phyloP scores from a whole-genome alignment of 2,888 invertebrate species.

The Herminia tarsipennalis region DNA sequence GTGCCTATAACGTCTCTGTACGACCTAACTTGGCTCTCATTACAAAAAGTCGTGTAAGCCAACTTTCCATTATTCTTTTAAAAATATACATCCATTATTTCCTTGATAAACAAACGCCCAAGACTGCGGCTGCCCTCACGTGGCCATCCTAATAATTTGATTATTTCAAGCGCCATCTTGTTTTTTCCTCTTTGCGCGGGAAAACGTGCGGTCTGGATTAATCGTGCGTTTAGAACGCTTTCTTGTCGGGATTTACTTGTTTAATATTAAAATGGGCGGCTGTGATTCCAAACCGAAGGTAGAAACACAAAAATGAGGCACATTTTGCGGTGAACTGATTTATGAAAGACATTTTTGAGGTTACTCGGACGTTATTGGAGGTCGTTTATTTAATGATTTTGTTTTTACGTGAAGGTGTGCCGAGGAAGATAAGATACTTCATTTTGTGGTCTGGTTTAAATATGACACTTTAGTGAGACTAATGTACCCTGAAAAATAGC shows the following conservation, averaged over 20 bases:
- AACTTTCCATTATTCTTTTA: background rate
- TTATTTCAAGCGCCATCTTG: conserved; percentile 62
- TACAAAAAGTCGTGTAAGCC: background rate
- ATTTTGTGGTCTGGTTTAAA: no score
- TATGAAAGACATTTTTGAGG: conserved; percentile 26
- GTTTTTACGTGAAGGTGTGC: background rate
- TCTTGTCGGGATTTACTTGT: conserved; percentile 47
- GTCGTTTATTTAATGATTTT: conserved; percentile 12
- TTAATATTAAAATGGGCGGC: conserved; percentile 48
- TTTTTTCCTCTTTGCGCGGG: conserved; percentile 48
- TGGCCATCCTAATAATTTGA: conserved; percentile 69
- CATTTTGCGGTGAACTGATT: conserved; percentile 26
- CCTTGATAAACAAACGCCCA: conserved; percentile 67
- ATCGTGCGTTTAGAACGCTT: conserved; percentile 52
- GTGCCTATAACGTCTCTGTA: no score
- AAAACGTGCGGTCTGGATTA: conserved; percentile 49
- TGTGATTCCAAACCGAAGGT: conserved; percentile 44
- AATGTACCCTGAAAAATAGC: no score
- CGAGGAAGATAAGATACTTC: background rate
- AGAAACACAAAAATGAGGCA: conserved; percentile 28
- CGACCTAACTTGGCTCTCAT: no score
- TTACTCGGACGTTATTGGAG: conserved; percentile 24
- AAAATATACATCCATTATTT: conserved; percentile 24
- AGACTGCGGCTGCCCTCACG: conserved; percentile 63
- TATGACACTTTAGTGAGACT: no score